Base-by-base conservation (phyloP, 2,888 invertebrate species). In the Cantharis rustica region DNA sequence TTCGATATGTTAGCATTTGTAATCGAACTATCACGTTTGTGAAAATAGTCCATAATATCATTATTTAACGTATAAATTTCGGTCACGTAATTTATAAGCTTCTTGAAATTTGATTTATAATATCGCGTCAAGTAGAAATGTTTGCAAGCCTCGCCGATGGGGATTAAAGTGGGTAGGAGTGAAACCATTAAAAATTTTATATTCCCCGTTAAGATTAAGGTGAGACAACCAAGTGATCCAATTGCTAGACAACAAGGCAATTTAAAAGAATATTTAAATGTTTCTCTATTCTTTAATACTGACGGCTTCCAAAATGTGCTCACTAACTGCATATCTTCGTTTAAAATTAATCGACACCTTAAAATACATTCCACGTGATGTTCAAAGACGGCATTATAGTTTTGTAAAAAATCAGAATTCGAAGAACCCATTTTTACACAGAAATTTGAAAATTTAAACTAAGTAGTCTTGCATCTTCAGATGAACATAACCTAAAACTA, bases 311-410 rank as follows among this genome's bases (percentile, higher is more conserved):
- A 78, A 62, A 74, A 78, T 10, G 71, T 75, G 16, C 68, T 16
- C 1, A 78, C 10, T 27, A 78, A 61, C 13, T 73, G 47, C 64
- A 71, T 68, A 15, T 78, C 78, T 68, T 78, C 78, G 27, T 78
- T 73, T 23, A 78, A 23, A 2, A 78, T 23, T 31, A 78, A 16
- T 9, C 63, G 63, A 17, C 75, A 78, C 11, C 68, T 61, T 17
- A 78, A 73, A 71, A 78, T 78, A 11, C 75, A 62, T 15, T 73
- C 61, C 4, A 78, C 20, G 13, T 78, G 75, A 26, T 78, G 75
- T n/a, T 15, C 27, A 23, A 78, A 61, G 13, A 78, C 72, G 15
- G 17, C 9, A 23, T 20, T 7, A 26, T 69, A 74, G 13, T 74
- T 61, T 72, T 71, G 15, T 9, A 77, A 47, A 61, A 77, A 76